Percentiles rank a stretch among this genome's conserved stretches.
These are phyloP conservation scores for Silurus asotus DNA, from an alignment of 2,113 vertebrate genomes.

Conservation along the genomic window DNA sequence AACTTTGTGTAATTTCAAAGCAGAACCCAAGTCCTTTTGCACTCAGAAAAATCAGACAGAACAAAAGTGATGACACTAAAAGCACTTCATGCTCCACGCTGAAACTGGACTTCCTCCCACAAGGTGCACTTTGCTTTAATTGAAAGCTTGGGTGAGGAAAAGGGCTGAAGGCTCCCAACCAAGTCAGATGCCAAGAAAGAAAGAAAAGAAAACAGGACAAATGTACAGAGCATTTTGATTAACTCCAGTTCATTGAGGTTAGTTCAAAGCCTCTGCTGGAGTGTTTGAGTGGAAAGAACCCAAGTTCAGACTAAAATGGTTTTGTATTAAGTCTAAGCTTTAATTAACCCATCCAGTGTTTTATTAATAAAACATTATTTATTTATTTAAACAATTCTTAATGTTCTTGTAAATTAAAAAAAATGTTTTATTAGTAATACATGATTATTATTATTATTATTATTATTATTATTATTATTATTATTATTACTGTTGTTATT, in stretches of 20 bases:
- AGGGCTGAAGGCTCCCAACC: background rate
- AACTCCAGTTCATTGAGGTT: background rate
- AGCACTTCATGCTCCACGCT: background rate
- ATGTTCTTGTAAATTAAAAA: background rate
- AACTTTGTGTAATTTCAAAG: background rate
- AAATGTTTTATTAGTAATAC: background rate
- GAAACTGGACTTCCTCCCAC: background rate
- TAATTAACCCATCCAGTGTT: no score
- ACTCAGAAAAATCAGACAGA: background rate
- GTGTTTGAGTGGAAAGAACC: background rate
- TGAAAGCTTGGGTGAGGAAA: background rate
- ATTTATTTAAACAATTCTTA: no score
- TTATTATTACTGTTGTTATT: no score
- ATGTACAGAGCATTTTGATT: background rate
- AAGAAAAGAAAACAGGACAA: background rate
- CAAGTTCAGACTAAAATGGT: background rate
- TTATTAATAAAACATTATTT: no score
- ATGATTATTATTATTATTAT: no score
- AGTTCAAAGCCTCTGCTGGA: background rate
- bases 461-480: no score
- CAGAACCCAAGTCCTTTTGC: background rate
- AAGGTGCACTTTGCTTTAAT: slow-evolving; percentile 19
- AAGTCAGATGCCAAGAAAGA: slow-evolving; percentile 8
- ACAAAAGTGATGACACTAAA: background rate
- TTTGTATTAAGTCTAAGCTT: background rate